Base-by-base conservation (phyloP, 2,888 invertebrate genomes). In the Dynastes grantii region DNA sequence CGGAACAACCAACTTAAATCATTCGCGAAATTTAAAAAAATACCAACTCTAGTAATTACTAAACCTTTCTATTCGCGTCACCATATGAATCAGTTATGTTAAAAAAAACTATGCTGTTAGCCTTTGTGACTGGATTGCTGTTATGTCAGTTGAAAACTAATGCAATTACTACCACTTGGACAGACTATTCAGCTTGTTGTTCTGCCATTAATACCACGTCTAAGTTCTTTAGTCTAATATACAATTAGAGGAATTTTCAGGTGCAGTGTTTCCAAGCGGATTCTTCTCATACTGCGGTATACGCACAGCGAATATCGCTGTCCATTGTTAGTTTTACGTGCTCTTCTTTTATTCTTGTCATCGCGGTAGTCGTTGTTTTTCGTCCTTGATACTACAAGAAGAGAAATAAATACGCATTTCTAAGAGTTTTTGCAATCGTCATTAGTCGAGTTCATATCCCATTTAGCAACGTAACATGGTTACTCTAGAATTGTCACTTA, bases 161-260 rank as follows among this genome's bases (percentile, higher is more conserved):
- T 45, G 45, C 11, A 45, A 11, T 45, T 45, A 45, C 11, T 45
- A 45, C 45, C 45, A 11, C 11, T 2, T 45, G 8, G 45, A 11
- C 45, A 45, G 45, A 45, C 11, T 45, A 2, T 11, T 45, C 8
- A 45, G 45, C 1, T 45, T 8, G 8, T 45, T 9, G 1, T 45
- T 45, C 45, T 45, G 8, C 11, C 11, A 8, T 45, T 45, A 45
- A 11, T 58, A 58, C 22, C 22, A 22, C 55, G 55, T 58, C 22
- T 1, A 22, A 16, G 55, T 4, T 55, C 55, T 55, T 55, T 55
- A 55, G 22, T 58, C n/a, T 58, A 55, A 55, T 6, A 16, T 22
- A 55, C 27, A 68, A 51, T 27, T 51, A 53, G 51, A 68, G 29
- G 68, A 53, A 68, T 68, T 68, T 68, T 68, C 68, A 68, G 68